Base-by-base conservation (phyloP, 2,888 invertebrate species). In the Itoplectis maculator region DNA sequence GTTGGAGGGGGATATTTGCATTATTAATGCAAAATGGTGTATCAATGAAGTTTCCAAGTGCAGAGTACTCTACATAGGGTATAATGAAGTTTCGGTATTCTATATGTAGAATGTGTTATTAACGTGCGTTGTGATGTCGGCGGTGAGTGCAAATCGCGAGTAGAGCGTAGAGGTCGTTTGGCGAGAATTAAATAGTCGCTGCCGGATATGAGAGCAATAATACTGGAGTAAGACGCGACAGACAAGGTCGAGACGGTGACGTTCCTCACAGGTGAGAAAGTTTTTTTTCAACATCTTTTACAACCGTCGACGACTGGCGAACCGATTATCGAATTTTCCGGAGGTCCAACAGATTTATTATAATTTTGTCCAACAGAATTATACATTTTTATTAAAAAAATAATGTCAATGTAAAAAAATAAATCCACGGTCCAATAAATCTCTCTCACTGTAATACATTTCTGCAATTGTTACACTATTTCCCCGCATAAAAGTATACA, bases 41-140 rank as follows among this genome's bases (percentile, higher is more conserved):
- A 59, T 68, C 66, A 18, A 54, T 66, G 49, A 59, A 59, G 77
- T 68, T 69, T 66, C 40, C 29, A 45, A 15, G 42, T 79, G 40
- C 37, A 35, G 20, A 45, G 29, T 42, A 5, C 29, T 3, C 29
- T 2, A 5, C 23, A 13, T 51, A 42, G 35, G 59, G 35, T n/a
- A 37, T 49, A 61, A 61, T 37, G 45, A 40, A 61, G 72, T 73
- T 73, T 47, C 8, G 72, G 37, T 61, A 59, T 49, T 23, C 35
- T n/a, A n/a, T n/a, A n/a, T n/a, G n/a, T n/a, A n/a, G n/a, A n/a
- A n/a, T n/a, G n/a, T n/a, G n/a, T n/a, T n/a, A n/a, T n/a, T n/a
- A n/a, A 15, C 42, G 29, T 35, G 59, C 47, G 29, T 73, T 13
- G 35, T 11, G 61, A 15, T 37, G 29, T 20, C 23, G 37, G 6